Evolutionary conservation across 1,140 invertebrate genomes (phyloP).

Genomic region (Venustaconcha ellipsiformis): DNA sequence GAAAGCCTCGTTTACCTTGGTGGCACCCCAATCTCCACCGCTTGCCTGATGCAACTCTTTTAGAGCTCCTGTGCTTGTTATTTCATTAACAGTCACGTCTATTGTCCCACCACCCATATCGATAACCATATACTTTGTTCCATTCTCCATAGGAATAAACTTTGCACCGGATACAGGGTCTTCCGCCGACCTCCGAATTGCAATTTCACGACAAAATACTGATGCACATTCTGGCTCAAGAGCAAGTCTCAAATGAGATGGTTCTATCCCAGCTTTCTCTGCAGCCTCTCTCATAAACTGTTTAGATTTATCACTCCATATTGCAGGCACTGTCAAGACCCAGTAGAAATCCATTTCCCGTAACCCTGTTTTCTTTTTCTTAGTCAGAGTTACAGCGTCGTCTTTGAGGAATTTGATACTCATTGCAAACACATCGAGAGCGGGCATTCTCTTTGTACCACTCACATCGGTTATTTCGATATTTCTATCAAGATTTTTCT

Average conservation of each 20-base stretch:
- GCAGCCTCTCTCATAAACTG: conserved; percentile 31
- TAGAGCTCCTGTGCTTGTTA: background rate
- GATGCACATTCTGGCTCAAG: conserved; percentile 39
- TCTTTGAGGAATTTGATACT: conserved; percentile 9
- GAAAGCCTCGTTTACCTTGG: conserved; percentile 5
- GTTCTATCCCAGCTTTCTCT: conserved; percentile 24
- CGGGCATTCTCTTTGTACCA: conserved; percentile 1
- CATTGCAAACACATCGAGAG: conserved; percentile 2
- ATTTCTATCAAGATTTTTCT: conserved; percentile 5
- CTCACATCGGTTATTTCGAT: conserved; percentile 3
- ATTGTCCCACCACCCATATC: conserved; percentile 26
- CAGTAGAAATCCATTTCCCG: conserved; percentile 18
- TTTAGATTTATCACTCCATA: conserved; percentile 22
- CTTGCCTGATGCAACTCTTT: background rate
- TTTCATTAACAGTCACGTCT: conserved; percentile 12
- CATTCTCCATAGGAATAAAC: background rate
- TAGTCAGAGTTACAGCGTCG: conserved; percentile 1
- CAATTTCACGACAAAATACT: conserved; percentile 20
- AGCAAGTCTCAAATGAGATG: conserved; percentile 16
- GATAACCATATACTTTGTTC: conserved; percentile 24
- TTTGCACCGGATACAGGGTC: background rate
- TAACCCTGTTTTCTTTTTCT: conserved; percentile 7
- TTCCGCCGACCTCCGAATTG: conserved; percentile 1
- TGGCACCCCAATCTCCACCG: conserved; percentile 3
- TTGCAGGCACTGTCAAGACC: conserved; percentile 26